Conservation (phyloP, 2,888 invertebrate species). For the Lordiphosa fenestrarum region DNA sequence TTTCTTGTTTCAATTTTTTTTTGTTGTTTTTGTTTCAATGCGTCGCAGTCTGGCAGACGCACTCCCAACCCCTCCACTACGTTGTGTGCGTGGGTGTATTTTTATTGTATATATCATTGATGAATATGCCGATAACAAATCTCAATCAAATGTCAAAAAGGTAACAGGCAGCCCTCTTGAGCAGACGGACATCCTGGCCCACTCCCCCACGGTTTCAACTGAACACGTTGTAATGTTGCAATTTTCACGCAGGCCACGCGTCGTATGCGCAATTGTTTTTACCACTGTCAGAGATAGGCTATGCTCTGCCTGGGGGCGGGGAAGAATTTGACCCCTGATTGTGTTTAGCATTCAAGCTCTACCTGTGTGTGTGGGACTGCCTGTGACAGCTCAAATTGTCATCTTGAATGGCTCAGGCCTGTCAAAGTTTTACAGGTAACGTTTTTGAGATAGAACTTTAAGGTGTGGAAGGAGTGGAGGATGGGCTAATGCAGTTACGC, state of each 20-base stretch:
- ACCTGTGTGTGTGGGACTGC: slow-evolving; percentile 9
- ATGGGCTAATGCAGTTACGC: too few species aligned
- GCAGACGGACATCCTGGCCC: slow-evolving; percentile 8
- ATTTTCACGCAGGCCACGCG: slow-evolving; percentile 72
- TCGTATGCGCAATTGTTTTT: slow-evolving; percentile 71
- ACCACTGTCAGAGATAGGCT: slow-evolving; percentile 30
- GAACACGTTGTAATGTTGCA: slow-evolving; percentile 77
- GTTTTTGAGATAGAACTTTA: too few species aligned
- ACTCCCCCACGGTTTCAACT: background rate
- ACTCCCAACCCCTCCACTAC: background rate
- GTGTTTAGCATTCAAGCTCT: slow-evolving; percentile 7
- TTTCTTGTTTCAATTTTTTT: background rate
- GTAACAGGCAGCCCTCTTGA: slow-evolving; percentile 71
- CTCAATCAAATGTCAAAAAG: slow-evolving; percentile 81
- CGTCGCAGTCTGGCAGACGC: slow-evolving; percentile 27
- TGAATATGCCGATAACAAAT: slow-evolving; percentile 79
- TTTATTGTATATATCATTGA: slow-evolving; percentile 79
- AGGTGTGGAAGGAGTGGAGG: too few species aligned
- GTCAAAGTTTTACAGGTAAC: slow-evolving; percentile 36
- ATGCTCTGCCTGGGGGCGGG: background rate
- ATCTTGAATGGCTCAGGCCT: slow-evolving; percentile 60
- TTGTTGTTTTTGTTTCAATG: slow-evolving; percentile 29
- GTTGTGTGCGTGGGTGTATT: slow-evolving; percentile 48
- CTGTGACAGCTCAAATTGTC: slow-evolving; percentile 76
- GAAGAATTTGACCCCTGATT: slow-evolving; percentile 6